Percentiles rank a stretch among this genome's conserved stretches.
Evolutionary conservation across 2,113 vertebrate genomes (phyloP).

Genomic region (Hippocampus mohnikei): DNA sequence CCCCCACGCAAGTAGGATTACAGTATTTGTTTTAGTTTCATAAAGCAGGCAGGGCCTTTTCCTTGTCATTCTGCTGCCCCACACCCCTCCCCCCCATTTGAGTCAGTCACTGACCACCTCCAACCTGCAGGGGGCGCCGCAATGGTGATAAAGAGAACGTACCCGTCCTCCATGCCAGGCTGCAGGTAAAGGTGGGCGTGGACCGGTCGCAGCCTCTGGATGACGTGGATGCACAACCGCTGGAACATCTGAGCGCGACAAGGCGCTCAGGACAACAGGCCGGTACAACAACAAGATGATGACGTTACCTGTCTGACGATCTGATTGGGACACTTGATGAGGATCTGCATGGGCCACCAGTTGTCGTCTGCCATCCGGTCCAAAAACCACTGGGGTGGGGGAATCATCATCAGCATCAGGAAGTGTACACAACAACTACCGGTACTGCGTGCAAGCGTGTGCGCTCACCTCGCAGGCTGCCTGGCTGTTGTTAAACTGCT

Average conservation of each 20-base stretch:
- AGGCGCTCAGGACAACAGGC: neutral
- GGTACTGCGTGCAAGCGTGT: neutral
- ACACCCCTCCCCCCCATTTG: no score
- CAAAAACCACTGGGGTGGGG: slow-evolving; percentile 89
- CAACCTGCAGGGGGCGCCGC: neutral
- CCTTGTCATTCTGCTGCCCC: no score
- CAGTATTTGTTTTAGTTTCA: no score
- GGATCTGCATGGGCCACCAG: slow-evolving; percentile 99
- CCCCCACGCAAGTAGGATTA: no score
- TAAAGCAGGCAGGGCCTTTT: no score
- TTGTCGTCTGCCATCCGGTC: slow-evolving; percentile 99
- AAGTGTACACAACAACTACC: neutral
- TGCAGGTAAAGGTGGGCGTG: slow-evolving; percentile 98
- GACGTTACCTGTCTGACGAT: slow-evolving; percentile 90
- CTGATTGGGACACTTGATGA: slow-evolving; percentile 99
- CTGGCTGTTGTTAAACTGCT: slow-evolving; percentile 99
- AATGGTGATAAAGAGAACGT: slow-evolving; percentile 26
- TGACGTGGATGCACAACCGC: slow-evolving; percentile 96
- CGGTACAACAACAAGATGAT: no score
- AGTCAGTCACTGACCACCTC: neutral
- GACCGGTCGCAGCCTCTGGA: slow-evolving; percentile 91
- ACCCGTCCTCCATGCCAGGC: slow-evolving; percentile 98
- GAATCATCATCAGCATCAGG: neutral
- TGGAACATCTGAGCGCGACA: slow-evolving; percentile 89
- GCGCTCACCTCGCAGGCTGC: slow-evolving; percentile 87